phyloP scores from a whole-genome alignment of 2,113 vertebrate species.

The Epinephelus moara region DNA sequence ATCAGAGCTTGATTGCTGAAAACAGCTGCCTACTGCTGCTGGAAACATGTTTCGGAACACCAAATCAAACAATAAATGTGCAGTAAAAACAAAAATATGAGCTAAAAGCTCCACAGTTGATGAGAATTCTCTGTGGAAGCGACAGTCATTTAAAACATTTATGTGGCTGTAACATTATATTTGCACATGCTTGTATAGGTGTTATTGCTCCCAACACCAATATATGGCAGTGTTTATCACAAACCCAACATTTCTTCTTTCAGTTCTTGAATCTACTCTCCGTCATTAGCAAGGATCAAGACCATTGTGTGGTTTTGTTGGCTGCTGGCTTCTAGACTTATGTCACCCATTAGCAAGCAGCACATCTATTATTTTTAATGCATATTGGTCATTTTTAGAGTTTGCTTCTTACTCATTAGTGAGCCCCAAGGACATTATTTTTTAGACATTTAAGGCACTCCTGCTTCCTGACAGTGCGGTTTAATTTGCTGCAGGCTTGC shows the following conservation, averaged over 20 bases:
- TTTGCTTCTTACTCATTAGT: constrained; percentile 44
- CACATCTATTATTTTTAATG: constrained; percentile 45
- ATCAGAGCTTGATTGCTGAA: background rate
- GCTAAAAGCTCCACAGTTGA: too few species aligned
- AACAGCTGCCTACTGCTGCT: too few species aligned
- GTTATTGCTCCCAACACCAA: background rate
- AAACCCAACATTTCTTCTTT: background rate
- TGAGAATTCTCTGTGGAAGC: too few species aligned
- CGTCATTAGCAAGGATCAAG: constrained; percentile 24
- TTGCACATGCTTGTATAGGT: background rate
- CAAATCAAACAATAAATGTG: too few species aligned
- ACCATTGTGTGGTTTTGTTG: constrained; percentile 33
- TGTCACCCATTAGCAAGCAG: constrained; percentile 50
- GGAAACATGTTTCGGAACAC: too few species aligned
- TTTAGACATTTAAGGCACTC: constrained; percentile 31
- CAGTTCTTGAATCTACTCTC: constrained; percentile 14
- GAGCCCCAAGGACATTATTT: constrained; percentile 43
- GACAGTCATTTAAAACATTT: background rate
- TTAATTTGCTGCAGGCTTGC: constrained; percentile 39
- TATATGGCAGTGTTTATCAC: background rate
- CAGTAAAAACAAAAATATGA: too few species aligned
- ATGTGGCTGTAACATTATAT: background rate
- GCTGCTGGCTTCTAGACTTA: constrained; percentile 22
- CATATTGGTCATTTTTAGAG: constrained; percentile 43
- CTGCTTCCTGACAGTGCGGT: constrained; percentile 46